Evolutionary conservation across 2,113 vertebrate genomes (phyloP).

Genomic region (Hippocampus mohnikei): DNA sequence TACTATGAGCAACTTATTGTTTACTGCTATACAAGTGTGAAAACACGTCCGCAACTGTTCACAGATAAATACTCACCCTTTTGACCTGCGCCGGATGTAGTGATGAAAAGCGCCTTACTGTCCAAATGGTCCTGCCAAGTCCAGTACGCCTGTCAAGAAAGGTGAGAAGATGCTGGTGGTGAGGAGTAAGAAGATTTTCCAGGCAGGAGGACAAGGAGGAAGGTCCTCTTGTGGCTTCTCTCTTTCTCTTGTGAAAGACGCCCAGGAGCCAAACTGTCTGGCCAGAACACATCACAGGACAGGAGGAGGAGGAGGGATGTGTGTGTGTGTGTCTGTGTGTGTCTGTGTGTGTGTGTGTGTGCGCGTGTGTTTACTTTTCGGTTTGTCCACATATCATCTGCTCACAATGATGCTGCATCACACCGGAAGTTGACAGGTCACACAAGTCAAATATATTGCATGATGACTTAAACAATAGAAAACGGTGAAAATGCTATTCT

Average conservation of each 20-base stretch:
- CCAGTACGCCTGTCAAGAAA: conserved; percentile 64
- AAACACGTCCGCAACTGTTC: not conserved
- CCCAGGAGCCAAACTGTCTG: conserved; percentile 71
- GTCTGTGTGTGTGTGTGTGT: not conserved
- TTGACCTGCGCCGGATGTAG: not conserved
- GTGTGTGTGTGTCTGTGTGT: not conserved
- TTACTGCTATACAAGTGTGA: not conserved
- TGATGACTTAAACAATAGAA: not conserved
- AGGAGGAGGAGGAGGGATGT: conserved; percentile 45
- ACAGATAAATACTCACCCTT: not conserved
- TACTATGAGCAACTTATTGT: not conserved
- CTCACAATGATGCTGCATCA: conserved; percentile 5
- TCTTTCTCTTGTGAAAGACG: conserved; percentile 64
- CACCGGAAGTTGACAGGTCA: not conserved
- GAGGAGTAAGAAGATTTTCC: not conserved
- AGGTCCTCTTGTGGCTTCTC: conserved; percentile 61
- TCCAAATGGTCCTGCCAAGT: conserved; percentile 39
- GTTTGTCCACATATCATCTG: conserved; percentile 16
- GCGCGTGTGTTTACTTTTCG: conserved; percentile 25
- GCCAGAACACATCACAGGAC: conserved; percentile 70
- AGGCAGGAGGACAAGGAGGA: conserved; percentile 2
- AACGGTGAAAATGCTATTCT: not conserved
- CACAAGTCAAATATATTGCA: not conserved
- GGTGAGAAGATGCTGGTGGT: not conserved
- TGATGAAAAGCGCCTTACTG: not conserved